Conservation (phyloP, 2,797 vertebrate genomes). For the Macropus fuliginosus region DNA sequence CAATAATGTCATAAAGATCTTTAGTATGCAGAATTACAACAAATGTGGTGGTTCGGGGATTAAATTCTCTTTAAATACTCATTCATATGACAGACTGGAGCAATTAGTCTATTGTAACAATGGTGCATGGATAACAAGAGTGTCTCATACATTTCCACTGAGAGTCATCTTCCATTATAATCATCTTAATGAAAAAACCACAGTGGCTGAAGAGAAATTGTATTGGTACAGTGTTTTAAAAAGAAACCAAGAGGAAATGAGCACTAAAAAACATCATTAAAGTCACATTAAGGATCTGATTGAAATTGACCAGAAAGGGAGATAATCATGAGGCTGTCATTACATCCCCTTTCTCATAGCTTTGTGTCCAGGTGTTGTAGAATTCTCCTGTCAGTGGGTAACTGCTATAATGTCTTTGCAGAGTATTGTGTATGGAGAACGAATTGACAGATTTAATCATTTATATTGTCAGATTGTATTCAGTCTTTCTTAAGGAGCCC, state of each 20-base stretch:
- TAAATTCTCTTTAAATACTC: constrained; percentile 81
- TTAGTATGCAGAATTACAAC: constrained; percentile 70
- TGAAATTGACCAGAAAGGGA: constrained; percentile 76
- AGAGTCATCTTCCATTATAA: constrained; percentile 79
- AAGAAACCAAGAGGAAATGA: constrained; percentile 75
- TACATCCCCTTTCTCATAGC: constrained; percentile 1
- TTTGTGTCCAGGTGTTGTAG: constrained; percentile 54
- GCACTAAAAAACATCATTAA: constrained; percentile 79
- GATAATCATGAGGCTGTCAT: constrained; percentile 64
- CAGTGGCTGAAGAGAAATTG: constrained; percentile 71
- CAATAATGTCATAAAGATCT: constrained; percentile 70
- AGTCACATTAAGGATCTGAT: constrained; percentile 77
- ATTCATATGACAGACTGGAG: constrained; percentile 79
- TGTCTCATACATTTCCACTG: constrained; percentile 72
- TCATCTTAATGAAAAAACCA: constrained; percentile 79
- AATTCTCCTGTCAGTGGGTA: constrained; percentile 58
- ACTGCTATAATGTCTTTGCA: constrained; percentile 30
- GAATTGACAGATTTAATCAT: constrained; percentile 23
- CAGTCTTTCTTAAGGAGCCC: constrained; percentile 8
- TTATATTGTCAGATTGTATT: constrained; percentile 33
- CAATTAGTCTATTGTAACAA: constrained; percentile 76
- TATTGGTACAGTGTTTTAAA: constrained; percentile 58
- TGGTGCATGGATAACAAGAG: constrained; percentile 73
- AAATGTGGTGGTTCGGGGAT: constrained; percentile 75
- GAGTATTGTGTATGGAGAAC: constrained; percentile 1